Conservation (phyloP, 2,113 vertebrate species). For the Haplotaxodon microlepis region DNA sequence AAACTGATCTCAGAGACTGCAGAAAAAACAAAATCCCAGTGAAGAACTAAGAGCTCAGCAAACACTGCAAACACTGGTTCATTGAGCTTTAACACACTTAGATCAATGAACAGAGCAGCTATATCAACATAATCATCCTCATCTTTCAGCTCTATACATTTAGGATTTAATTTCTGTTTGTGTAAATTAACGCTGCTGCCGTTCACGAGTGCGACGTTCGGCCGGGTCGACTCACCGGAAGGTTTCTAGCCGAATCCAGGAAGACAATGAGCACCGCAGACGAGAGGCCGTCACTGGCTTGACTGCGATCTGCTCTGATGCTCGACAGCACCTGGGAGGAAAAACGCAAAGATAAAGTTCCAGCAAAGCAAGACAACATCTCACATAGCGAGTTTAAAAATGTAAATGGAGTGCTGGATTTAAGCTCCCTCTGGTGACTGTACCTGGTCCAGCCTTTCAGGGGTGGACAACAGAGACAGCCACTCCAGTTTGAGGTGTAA, state of each 20-base stretch:
- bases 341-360: not conserved
- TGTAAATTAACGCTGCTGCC: not conserved
- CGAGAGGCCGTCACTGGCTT: constrained; percentile 86
- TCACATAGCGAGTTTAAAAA: accelerated
- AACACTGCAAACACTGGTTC: not conserved
- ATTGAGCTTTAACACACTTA: not conserved
- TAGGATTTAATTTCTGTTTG: not conserved
- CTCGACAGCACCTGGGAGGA: constrained; percentile 74
- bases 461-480: constrained; percentile 78
- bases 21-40: not conserved
- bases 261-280: constrained; percentile 90
- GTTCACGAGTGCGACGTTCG: not conserved
- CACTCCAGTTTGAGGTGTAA: constrained; percentile 90
- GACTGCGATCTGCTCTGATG: constrained; percentile 81
- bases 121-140: not conserved
- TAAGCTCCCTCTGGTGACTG: accelerated
- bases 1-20: not conserved
- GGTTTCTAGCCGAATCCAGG: constrained; percentile 87
- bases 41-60: not conserved
- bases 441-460: constrained; percentile 86
- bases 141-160: accelerated
- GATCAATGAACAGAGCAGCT: not conserved
- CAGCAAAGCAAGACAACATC: not conserved
- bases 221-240: constrained; percentile 81
- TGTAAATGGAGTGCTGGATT: not conserved